Conservation (phyloP, 2,113 vertebrate genomes). For the Lophochroa leadbeateri region DNA sequence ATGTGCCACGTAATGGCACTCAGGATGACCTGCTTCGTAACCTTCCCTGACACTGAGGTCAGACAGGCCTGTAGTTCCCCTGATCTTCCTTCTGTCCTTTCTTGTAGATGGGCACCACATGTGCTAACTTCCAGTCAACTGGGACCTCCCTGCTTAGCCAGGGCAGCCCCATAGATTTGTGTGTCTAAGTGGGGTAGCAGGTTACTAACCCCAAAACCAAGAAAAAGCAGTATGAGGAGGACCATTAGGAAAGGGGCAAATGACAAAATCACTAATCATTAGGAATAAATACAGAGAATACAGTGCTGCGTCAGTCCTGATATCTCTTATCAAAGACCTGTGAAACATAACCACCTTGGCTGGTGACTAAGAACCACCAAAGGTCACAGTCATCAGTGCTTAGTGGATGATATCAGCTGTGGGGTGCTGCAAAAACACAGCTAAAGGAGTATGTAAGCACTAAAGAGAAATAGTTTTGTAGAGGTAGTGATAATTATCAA, state of each 20-base stretch:
- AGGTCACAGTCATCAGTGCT: background rate
- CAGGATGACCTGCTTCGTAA: background rate
- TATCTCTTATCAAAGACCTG: background rate
- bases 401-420: background rate
- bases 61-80: background rate
- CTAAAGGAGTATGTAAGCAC: background rate
- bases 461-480: background rate
- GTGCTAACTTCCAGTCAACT: background rate
- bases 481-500: background rate
- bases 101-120: background rate
- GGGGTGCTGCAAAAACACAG: background rate
- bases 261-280: background rate
- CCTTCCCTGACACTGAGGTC: background rate
- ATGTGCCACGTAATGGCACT: accelerated
- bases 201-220: background rate
- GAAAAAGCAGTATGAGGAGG: background rate
- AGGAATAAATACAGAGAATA: background rate
- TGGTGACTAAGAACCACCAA: background rate
- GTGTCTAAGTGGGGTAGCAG: too few relatives aligned
- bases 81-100: background rate
- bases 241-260: background rate
- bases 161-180: background rate
- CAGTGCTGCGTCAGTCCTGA: background rate
- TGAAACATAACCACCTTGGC: background rate
- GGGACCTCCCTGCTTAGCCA: background rate